Conservation (phyloP, 2,113 vertebrate genomes). For the Daboia siamensis region DNA sequence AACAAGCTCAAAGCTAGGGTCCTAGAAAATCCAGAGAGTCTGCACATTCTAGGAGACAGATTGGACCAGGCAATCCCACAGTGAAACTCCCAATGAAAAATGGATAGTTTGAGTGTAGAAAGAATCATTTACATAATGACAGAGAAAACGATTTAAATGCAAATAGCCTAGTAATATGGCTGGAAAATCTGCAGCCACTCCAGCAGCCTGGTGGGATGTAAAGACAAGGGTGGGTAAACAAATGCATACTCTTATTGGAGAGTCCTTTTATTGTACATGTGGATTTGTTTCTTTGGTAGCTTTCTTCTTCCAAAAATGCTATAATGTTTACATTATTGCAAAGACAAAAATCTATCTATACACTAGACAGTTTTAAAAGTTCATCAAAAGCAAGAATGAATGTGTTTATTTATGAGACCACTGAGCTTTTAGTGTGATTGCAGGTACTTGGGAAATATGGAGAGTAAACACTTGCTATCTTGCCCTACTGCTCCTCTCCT, state of each 20-base stretch:
- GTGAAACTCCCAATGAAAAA: slow-evolving; percentile 29
- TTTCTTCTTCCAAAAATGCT: slow-evolving; percentile 29
- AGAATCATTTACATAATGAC: slow-evolving; percentile 66
- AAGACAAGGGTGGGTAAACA: slow-evolving; percentile 57
- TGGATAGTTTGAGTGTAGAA: slow-evolving; percentile 57
- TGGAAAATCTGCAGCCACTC: slow-evolving; percentile 54
- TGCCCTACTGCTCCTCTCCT: neutral
- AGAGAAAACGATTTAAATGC: slow-evolving; percentile 75
- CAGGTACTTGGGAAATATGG: neutral
- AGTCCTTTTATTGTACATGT: slow-evolving; percentile 40
- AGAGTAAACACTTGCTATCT: slow-evolving; percentile 5
- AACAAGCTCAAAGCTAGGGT: neutral
- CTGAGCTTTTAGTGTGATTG: slow-evolving; percentile 10
- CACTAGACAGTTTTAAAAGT: slow-evolving; percentile 3
- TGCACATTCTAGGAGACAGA: neutral
- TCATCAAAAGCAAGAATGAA: neutral
- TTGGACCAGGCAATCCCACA: neutral
- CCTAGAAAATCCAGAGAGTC: neutral
- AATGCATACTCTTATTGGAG: slow-evolving; percentile 51
- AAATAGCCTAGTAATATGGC: slow-evolving; percentile 61
- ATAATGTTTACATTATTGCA: neutral
- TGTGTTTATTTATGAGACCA: neutral
- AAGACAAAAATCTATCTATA: neutral
- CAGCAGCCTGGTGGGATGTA: slow-evolving; percentile 58
- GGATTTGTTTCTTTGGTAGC: slow-evolving; percentile 54